These are phyloP conservation scores for Adelognathus sp. DNA, from an alignment of 2,888 invertebrate genomes.

Conservation along the genomic window DNA sequence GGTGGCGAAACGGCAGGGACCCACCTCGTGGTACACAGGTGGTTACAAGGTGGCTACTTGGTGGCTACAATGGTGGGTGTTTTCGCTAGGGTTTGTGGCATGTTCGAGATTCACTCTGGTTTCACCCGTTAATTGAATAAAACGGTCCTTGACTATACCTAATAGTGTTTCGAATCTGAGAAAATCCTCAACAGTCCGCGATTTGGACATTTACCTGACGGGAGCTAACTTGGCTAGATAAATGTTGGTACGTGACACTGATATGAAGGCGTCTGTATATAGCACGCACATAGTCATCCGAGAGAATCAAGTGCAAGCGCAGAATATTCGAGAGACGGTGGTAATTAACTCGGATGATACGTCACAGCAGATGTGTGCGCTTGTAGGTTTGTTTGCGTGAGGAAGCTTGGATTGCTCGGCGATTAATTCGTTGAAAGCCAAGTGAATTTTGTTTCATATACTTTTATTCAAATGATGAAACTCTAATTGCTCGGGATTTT, in stretches of 20 bases:
- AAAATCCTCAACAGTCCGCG: too few species aligned
- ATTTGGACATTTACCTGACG: too few species aligned
- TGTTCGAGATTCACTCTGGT: too few species aligned
- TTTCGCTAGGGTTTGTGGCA: too few species aligned
- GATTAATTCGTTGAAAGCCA: conserved; percentile 29
- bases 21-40: too few species aligned
- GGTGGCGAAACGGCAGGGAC: too few species aligned
- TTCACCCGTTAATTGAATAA: too few species aligned
- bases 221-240: conserved; percentile 6
- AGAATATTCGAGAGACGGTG: conserved; percentile 17
- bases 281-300: not conserved
- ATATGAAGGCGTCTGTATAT: not conserved
- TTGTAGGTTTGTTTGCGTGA: not conserved
- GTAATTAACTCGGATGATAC: conserved; percentile 55
- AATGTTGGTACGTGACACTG: conserved; percentile 6
- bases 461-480: not conserved
- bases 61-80: too few species aligned
- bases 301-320: conserved; percentile 20
- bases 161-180: too few species aligned
- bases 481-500: conserved; percentile 15
- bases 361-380: conserved; percentile 7
- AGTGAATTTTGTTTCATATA: conserved; percentile 9
- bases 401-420: conserved; percentile 12
- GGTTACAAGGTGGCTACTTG: too few species aligned
- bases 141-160: too few species aligned